Evolutionary conservation across 2,888 invertebrate genomes (phyloP).

Genomic region (Ophraella communa): DNA sequence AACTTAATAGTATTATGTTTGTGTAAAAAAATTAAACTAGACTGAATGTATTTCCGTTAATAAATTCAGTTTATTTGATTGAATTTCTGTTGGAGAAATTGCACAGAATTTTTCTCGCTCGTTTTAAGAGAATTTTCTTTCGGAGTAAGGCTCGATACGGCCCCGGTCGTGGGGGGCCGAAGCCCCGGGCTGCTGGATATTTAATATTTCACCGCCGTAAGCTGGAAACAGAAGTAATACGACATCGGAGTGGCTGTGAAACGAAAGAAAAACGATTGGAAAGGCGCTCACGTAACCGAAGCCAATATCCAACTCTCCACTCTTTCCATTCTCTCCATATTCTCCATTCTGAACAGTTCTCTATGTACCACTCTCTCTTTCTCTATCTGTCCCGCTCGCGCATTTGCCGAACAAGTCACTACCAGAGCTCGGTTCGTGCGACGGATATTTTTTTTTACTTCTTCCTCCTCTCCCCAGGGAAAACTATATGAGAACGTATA

Average conservation of each 20-base stretch:
- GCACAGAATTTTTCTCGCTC: background rate
- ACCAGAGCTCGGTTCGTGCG: background rate
- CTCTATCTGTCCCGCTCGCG: background rate
- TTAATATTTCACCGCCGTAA: constrained; percentile 57
- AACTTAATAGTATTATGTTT: no score
- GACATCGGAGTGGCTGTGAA: constrained; percentile 46
- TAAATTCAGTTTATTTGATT: background rate
- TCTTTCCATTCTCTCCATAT: constrained; percentile 24
- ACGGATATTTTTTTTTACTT: background rate
- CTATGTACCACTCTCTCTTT: background rate
- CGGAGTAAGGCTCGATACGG: constrained; percentile 1
- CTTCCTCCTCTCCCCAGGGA: background rate
- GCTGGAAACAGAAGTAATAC: constrained; percentile 58
- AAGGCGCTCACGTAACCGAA: constrained; percentile 55
- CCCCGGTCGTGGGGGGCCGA: constrained; percentile 7
- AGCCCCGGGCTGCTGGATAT: constrained; percentile 43
- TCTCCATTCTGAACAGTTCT: constrained; percentile 24
- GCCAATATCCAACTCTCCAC: constrained; percentile 38
- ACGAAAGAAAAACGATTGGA: constrained; percentile 55
- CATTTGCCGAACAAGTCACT: background rate
- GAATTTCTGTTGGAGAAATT: background rate
- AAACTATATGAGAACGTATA: background rate
- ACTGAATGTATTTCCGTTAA: no score
- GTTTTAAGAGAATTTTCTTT: no score
- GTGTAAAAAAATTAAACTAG: no score